These are phyloP conservation scores for Colius striatus DNA, from an alignment of 2,113 vertebrate genomes.

Conservation along the genomic window DNA sequence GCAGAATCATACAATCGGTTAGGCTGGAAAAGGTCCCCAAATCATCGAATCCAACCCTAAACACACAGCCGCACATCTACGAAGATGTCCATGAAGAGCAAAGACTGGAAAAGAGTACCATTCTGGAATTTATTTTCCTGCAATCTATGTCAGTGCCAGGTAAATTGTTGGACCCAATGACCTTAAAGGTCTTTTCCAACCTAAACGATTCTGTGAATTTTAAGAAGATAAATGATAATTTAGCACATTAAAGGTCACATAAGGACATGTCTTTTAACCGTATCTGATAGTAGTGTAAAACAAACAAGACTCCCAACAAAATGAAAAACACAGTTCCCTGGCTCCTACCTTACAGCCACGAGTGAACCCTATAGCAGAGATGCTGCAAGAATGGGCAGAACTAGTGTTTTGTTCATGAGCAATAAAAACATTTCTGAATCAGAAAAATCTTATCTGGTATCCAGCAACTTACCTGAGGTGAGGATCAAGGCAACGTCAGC, in stretches of 20 bases:
- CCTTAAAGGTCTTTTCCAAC: no score
- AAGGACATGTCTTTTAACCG: background rate
- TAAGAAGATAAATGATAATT: no score
- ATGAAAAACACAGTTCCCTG: background rate
- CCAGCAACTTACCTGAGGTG: fast-evolving
- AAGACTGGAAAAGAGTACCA: fast-evolving
- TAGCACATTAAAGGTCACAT: background rate
- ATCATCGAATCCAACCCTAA: background rate
- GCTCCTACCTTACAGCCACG: background rate
- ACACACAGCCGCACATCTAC: fast-evolving
- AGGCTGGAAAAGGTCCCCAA: background rate
- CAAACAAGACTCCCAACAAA: background rate
- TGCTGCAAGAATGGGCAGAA: background rate
- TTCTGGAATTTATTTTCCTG: no score
- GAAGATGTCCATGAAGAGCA: fast-evolving
- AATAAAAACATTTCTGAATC: background rate
- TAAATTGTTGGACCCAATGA: no score
- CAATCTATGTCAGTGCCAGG: no score
- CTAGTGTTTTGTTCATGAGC: background rate
- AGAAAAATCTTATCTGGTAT: background rate
- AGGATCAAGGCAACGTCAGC: background rate
- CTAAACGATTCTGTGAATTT: background rate
- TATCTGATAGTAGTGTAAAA: fast-evolving
- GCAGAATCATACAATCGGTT: fast-evolving
- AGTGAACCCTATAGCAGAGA: fast-evolving